Percentiles rank a stretch among this genome's conserved stretches.
These are phyloP conservation scores for Melanostoma scalare DNA, from an alignment of 2,888 invertebrate species.

Conservation along the genomic window DNA sequence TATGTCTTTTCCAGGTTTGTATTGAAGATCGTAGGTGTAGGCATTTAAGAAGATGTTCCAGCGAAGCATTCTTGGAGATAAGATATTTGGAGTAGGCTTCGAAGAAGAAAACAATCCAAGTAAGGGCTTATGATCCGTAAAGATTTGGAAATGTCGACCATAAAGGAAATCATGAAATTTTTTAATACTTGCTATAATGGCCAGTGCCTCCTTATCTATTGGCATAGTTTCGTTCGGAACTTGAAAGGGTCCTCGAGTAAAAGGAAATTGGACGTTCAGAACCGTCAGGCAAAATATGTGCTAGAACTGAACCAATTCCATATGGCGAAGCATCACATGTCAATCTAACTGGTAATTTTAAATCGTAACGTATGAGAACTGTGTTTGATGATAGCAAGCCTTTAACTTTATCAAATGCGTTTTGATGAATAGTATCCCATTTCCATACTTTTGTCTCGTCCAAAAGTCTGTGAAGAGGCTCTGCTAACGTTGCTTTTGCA, in stretches of 20 bases:
- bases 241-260: slow-evolving; percentile 35
- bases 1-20: slow-evolving; percentile 23
- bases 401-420: slow-evolving; percentile 10
- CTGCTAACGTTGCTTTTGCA: no score
- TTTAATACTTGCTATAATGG: slow-evolving; percentile 25
- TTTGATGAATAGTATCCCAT: no score
- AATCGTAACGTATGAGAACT: slow-evolving; percentile 18
- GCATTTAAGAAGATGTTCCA: slow-evolving; percentile 34
- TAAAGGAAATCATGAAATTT: slow-evolving; percentile 47
- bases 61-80: slow-evolving; percentile 46
- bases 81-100: slow-evolving; percentile 31
- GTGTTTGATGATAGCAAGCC: slow-evolving; percentile 15
- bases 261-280: slow-evolving; percentile 24
- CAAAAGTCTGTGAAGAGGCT: no score
- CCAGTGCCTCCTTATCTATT: slow-evolving; percentile 36
- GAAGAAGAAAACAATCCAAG: slow-evolving; percentile 30
- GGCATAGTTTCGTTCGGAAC: slow-evolving; percentile 30
- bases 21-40: slow-evolving; percentile 8
- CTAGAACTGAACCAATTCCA: slow-evolving; percentile 48
- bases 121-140: slow-evolving; percentile 23
- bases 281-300: slow-evolving; percentile 30
- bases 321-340: slow-evolving; percentile 52
- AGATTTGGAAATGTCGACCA: slow-evolving; percentile 26
- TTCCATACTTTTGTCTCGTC: no score
- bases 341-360: slow-evolving; percentile 24